Evolutionary conservation across 2,113 vertebrate genomes (phyloP).

Genomic region (Carassius carassius): DNA sequence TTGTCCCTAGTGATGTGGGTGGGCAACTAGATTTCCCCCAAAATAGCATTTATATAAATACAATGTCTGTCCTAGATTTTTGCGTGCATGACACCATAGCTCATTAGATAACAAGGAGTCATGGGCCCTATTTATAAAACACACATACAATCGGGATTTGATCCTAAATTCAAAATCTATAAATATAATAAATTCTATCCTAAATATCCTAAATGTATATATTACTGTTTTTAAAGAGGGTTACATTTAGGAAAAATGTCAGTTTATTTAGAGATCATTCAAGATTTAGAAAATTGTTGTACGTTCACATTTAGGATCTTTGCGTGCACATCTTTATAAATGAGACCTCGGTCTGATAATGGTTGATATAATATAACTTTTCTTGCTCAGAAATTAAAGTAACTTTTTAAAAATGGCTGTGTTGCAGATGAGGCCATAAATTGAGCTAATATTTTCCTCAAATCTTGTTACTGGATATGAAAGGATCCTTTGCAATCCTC

Average conservation of each 20-base stretch:
- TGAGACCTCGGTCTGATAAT: not conserved
- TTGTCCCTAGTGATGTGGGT: conserved; percentile 23
- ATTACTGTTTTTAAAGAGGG: too few relatives aligned
- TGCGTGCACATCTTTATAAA: not conserved
- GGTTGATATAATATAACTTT: not conserved
- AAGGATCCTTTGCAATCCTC: conserved; percentile 48
- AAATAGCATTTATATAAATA: conserved; percentile 26
- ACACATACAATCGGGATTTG: not conserved
- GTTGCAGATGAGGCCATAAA: conserved; percentile 24
- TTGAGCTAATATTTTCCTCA: conserved; percentile 31
- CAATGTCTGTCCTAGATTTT: not conserved
- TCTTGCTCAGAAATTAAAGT: too few relatives aligned
- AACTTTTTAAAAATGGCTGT: not conserved
- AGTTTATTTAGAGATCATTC: not conserved
- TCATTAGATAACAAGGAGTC: conserved; percentile 10
- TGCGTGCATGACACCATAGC: not conserved
- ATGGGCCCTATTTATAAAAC: not conserved
- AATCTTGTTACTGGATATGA: conserved; percentile 46
- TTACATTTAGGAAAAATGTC: not conserved
- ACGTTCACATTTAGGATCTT: not conserved
- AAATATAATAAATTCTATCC: too few relatives aligned
- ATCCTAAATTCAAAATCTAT: not conserved
- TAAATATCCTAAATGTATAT: too few relatives aligned
- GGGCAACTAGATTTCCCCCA: conserved; percentile 12
- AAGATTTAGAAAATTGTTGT: not conserved